Conservation (phyloP, 2,888 invertebrate genomes). For the Nomada goodeniana region DNA sequence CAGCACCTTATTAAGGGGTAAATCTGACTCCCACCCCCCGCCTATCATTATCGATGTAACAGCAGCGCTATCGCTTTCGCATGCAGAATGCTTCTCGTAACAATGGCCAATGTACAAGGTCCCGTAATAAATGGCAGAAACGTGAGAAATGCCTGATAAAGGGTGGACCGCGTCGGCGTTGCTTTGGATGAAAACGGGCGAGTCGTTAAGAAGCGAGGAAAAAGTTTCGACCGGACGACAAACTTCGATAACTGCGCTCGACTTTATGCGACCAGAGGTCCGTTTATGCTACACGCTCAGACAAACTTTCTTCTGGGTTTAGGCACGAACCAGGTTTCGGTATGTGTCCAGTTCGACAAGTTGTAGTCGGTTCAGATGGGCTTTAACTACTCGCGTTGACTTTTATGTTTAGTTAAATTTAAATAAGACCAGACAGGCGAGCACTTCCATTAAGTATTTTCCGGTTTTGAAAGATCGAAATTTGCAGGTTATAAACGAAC, state of each 20-base stretch:
- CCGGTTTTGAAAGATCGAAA: no score
- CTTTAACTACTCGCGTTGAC: no score
- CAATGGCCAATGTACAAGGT: slow-evolving; percentile 8
- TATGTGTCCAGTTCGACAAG: no score
- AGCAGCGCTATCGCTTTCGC: slow-evolving; percentile 27
- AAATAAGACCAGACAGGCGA: no score
- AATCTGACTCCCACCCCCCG: slow-evolving; percentile 49
- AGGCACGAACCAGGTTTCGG: no score
- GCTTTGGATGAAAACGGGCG: slow-evolving; percentile 12
- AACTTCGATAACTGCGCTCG: slow-evolving; percentile 10
- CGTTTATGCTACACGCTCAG: no score
- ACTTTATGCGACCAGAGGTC: slow-evolving; percentile 8
- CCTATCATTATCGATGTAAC: slow-evolving; percentile 57
- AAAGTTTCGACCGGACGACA: slow-evolving; percentile 3
- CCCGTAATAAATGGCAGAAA: slow-evolving; percentile 35
- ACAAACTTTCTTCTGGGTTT: no score
- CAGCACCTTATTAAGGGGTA: slow-evolving; percentile 64
- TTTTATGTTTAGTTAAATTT: not conserved
- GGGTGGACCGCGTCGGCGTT: slow-evolving; percentile 12
- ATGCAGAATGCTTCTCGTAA: slow-evolving; percentile 23
- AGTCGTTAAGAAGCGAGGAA: slow-evolving; percentile 8
- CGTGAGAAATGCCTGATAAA: slow-evolving; percentile 33
- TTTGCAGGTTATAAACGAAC: no score
- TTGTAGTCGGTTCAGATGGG: no score
- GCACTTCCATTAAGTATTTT: no score